phyloP scores from a whole-genome alignment of 2,888 invertebrate genomes.

The Ophraella communa region DNA sequence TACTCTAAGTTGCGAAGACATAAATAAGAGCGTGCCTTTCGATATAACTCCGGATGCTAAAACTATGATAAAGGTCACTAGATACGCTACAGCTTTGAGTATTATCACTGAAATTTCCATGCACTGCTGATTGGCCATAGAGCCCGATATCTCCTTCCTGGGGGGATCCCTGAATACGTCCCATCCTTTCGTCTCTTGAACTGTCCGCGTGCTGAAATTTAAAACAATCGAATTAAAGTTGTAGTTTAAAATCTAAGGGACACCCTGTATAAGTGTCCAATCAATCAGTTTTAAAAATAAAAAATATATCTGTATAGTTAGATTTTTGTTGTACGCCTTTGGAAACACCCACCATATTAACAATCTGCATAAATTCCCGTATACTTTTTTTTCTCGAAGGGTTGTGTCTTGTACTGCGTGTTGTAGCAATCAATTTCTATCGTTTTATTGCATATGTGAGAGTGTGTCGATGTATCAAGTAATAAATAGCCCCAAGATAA shows the following conservation, averaged over 20 bases:
- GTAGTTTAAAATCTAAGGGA: too few relatives aligned
- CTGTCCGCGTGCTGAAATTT: constrained; percentile 80
- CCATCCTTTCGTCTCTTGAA: constrained; percentile 93
- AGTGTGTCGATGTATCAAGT: constrained; percentile 3
- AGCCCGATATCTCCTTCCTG: constrained; percentile 85
- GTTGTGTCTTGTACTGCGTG: constrained; percentile 13
- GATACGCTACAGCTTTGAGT: constrained; percentile 83
- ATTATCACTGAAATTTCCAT: constrained; percentile 84
- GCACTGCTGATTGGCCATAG: constrained; percentile 87
- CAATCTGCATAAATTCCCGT: constrained; percentile 13
- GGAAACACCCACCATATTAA: constrained; percentile 16
- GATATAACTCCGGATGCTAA: constrained; percentile 85
- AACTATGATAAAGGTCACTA: constrained; percentile 84
- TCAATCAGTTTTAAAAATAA: too few relatives aligned
- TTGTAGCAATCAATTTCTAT: constrained; percentile 22
- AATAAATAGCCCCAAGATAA: constrained; percentile 3
- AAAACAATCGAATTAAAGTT: too few relatives aligned
- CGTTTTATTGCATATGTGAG: constrained; percentile 13
- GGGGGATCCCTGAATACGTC: constrained; percentile 95
- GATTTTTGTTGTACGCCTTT: constrained; percentile 1
- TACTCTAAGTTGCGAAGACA: constrained; percentile 87
- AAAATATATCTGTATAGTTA: too few relatives aligned
- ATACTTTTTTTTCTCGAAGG: constrained; percentile 14
- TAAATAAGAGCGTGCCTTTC: constrained; percentile 87
- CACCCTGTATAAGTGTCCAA: background rate